Evolutionary conservation across 2,888 invertebrate genomes (phyloP), one percentile per base, ranked within the genome.

Genomic region (Thyatira batis): DNA sequence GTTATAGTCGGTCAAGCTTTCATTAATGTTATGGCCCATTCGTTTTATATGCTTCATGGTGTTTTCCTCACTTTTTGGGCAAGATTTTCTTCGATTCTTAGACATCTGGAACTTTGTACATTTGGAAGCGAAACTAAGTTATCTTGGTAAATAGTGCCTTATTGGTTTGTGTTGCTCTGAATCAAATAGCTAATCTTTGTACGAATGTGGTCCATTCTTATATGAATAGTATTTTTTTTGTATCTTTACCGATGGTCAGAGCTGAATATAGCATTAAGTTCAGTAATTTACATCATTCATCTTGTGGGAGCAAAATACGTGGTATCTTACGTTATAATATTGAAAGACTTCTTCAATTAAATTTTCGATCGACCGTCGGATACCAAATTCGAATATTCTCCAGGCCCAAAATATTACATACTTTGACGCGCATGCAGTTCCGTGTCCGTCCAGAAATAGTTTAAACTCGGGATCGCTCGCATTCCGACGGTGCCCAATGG

Each of bases 391-490:
- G 39, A 39, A 39, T 39, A 39, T 17, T 4, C 23, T 23, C 3
- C 72, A 68, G 71, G 68, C 61, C 67, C 62, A 57, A 58, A 60
- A 57, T 64, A 57, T 52, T 57, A 58, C 63, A 64, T 63, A 61
- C 66, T 66, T 66, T 63, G 8, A 17, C 39, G 61, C 69, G 67
- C 64, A 70, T 70, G 68, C 65, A 72, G 80, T 85, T 85, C 85
- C 84, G 79, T 77, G 78, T 84, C 76, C 76, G 64, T 80, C 82
- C 86, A 73, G 78, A 83, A 86, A 86, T 86, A 86, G 85, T 78
- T 74, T 69, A 64, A 71, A 67, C 68, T 67, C 67, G 72, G 72
- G 76, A 78, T 73, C 74, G 75, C 71, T 70, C 76, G 80, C 84
- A 84, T 84, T 82, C 85, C 84, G 68, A 59, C 64, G 30, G 67